Base-by-base conservation (phyloP, 2,888 invertebrate species). In the Nudaria mundana region DNA sequence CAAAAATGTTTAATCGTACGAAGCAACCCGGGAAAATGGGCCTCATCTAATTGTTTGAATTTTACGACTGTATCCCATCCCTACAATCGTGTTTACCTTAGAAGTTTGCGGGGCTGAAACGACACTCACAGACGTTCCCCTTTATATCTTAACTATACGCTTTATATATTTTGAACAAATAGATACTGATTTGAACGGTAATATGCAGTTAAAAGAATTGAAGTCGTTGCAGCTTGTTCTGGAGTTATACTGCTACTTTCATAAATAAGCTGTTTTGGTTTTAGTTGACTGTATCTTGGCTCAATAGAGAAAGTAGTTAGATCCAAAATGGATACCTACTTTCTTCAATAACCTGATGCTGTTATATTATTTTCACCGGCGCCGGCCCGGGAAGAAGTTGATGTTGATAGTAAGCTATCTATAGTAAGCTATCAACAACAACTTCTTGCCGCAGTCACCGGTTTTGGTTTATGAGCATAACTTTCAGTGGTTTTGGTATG, bases 81-180 rank as follows among this genome's bases (percentile, higher is more conserved):
- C 54, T 59, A 54, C 5, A 5, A 4, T 33, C 30, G 31, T 63
- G 62, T 61, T 61, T 61, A 49, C 56, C 39, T 49, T 50, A 47
- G 37, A 61, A 61, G 51, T 61, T 63, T 53, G 49, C 41, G 44
- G 41, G 44, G 25, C 31, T 45, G 44, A 48, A 50, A 60, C 51
- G 57, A 63, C 64, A 55, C 48, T 55, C 44, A 36, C 64, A 57
- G 63, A 47, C 63, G 35, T 35, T 40, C 44, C 42, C 35, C 40
- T 56, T 52, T 55, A 52, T 52, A 56, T 55, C 53, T 53, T 47
- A 41, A 57, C 44, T 50, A 40, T 54, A 50, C 47, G 37, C 46
- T 52, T 43, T 54, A 54, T 48, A 55, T 30, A 32, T 25, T n/a
- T 26, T 28, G 22, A 28, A 50, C 55, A 55, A 56, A 55, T 53